phyloP scores from a whole-genome alignment of 2,888 invertebrate species.

The Theretra japonica region DNA sequence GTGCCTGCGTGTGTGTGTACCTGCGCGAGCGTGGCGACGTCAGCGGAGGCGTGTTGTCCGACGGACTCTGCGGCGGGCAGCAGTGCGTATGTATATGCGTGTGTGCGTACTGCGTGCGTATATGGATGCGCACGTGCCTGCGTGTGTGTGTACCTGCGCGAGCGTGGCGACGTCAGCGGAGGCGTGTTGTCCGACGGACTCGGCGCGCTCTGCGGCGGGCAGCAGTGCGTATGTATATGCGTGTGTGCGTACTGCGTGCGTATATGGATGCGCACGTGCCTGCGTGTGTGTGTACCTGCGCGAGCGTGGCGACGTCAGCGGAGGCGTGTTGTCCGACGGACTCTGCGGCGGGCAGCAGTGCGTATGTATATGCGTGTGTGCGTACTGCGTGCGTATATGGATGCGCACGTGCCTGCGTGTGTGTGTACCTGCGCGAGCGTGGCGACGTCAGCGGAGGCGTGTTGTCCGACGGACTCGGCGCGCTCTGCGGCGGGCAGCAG shows the following conservation, averaged over 20 bases:
- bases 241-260: neutral
- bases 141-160: neutral
- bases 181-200: neutral
- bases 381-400: neutral
- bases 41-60: constrained; percentile 95
- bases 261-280: neutral
- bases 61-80: constrained; percentile 92
- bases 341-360: constrained; percentile 90
- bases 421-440: neutral
- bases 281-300: constrained; percentile 84
- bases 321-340: constrained; percentile 96
- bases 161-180: neutral
- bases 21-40: constrained; percentile 93
- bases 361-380: neutral
- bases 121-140: too few species aligned
- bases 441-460: neutral
- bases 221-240: too few species aligned
- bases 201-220: too few species aligned
- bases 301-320: constrained; percentile 94
- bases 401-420: too few species aligned
- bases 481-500: too few species aligned
- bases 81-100: too few species aligned
- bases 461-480: neutral
- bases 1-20: constrained; percentile 69
- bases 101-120: neutral